phyloP scores from a whole-genome alignment of 1,140 invertebrate genomes.

The Triops longicaudatus region DNA sequence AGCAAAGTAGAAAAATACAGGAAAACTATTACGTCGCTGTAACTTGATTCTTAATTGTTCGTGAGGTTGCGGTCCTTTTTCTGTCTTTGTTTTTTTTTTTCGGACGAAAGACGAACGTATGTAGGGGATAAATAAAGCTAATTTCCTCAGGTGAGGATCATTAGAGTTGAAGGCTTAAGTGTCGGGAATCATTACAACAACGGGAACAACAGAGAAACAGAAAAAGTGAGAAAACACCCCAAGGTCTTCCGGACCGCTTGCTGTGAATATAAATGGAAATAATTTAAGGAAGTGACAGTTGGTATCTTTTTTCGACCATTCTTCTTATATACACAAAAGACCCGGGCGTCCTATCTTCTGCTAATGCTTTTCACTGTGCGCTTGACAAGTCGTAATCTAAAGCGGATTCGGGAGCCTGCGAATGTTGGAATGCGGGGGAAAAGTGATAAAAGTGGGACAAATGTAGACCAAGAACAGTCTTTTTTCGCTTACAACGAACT shows the following conservation, averaged over 20 bases:
- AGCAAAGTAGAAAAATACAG: too few species aligned
- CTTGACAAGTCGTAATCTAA: conserved; percentile 1
- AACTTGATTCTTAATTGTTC: background rate
- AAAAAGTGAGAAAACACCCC: too few species aligned
- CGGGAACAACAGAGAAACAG: too few species aligned
- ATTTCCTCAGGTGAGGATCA: background rate
- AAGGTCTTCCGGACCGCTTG: background rate
- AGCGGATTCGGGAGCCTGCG: background rate
- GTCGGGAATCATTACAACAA: too few species aligned
- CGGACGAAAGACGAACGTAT: background rate
- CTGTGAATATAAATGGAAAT: background rate
- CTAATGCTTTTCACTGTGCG: background rate
- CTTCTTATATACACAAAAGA: background rate
- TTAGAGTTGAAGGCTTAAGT: too few species aligned
- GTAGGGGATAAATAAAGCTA: background rate
- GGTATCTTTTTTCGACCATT: background rate
- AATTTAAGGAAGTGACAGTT: conserved; percentile 2
- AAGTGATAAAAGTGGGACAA: background rate
- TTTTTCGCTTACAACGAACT: background rate
- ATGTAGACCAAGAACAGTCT: background rate
- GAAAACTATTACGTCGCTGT: background rate
- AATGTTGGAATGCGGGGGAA: background rate
- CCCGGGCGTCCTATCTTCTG: background rate
- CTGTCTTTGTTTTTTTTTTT: background rate
- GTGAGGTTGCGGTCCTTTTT: background rate